Evolutionary conservation across 2,113 vertebrate species (phyloP).

Genomic region (Aramus guarauna): DNA sequence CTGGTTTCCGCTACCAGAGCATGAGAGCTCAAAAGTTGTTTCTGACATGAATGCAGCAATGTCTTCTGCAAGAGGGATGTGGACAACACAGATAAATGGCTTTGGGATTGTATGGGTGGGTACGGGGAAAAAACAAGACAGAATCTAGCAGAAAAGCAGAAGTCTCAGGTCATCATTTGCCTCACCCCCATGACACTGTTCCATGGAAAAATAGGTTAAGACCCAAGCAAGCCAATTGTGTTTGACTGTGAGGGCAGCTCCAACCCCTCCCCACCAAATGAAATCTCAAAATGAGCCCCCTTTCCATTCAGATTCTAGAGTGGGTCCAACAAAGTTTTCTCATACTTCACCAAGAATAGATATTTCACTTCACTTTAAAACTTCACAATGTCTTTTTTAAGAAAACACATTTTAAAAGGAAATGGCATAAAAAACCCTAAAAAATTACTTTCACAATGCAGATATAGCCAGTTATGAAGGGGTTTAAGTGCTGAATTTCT

Average conservation of each 20-base stretch:
- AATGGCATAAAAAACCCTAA: neutral
- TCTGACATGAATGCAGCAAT: neutral
- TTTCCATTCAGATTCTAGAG: neutral
- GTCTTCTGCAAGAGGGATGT: neutral
- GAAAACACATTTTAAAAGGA: neutral
- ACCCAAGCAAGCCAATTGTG: neutral
- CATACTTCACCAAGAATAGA: neutral
- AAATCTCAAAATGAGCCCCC: neutral
- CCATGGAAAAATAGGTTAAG: slow-evolving; percentile 1
- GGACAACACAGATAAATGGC: neutral
- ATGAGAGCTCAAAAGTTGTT: neutral
- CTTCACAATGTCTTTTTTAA: neutral
- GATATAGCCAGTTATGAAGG: neutral
- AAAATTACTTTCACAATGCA: neutral
- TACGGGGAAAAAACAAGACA: neutral
- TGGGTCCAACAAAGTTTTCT: neutral
- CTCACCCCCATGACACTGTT: neutral
- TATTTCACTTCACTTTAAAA: neutral
- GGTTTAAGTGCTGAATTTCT: neutral
- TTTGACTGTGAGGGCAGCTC: neutral
- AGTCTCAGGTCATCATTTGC: neutral
- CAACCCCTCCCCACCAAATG: too few relatives aligned
- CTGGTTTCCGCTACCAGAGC: neutral
- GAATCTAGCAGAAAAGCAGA: slow-evolving; percentile 35
- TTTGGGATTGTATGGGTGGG: neutral